phyloP scores from a whole-genome alignment of 2,113 vertebrate species.

The Mugil cephalus region DNA sequence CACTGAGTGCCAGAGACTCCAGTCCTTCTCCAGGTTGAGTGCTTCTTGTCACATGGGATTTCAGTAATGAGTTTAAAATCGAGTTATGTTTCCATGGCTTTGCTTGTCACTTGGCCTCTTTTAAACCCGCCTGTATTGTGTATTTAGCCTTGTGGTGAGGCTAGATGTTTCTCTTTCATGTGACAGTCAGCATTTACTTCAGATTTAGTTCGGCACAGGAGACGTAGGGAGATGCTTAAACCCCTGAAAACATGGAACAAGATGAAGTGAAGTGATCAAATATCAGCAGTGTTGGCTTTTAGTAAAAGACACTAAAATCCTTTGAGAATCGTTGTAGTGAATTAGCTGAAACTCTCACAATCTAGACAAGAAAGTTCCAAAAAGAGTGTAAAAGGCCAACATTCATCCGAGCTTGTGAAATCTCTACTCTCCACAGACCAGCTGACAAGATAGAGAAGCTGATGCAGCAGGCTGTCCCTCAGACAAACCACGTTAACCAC shows the following conservation, averaged over 20 bases:
- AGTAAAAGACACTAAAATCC: constrained; percentile 13
- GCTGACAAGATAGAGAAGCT: constrained; percentile 55
- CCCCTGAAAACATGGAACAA: not conserved
- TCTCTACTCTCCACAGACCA: constrained; percentile 79
- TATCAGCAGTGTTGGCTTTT: constrained; percentile 5
- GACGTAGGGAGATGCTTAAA: constrained; percentile 9
- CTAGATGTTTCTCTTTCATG: constrained; percentile 14
- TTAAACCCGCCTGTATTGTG: not conserved
- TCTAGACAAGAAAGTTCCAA: not conserved
- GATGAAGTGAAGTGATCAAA: constrained; percentile 11
- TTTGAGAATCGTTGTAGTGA: not conserved
- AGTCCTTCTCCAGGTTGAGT: constrained; percentile 1
- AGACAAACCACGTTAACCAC: constrained; percentile 86
- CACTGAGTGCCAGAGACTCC: constrained; percentile 13
- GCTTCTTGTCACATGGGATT: constrained; percentile 14
- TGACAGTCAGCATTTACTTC: constrained; percentile 18
- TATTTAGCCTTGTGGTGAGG: not conserved
- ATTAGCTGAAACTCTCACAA: not conserved
- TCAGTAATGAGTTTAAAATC: constrained; percentile 14
- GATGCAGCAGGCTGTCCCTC: constrained; percentile 85
- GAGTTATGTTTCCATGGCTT: constrained; percentile 9
- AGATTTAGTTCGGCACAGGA: constrained; percentile 10
- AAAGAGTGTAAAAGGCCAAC: not conserved
- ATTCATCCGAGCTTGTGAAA: constrained; percentile 6
- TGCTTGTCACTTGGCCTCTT: constrained; percentile 15